Evolutionary conservation across 2,113 vertebrate species (phyloP).

Genomic region (Microcebus griseorufus): DNA sequence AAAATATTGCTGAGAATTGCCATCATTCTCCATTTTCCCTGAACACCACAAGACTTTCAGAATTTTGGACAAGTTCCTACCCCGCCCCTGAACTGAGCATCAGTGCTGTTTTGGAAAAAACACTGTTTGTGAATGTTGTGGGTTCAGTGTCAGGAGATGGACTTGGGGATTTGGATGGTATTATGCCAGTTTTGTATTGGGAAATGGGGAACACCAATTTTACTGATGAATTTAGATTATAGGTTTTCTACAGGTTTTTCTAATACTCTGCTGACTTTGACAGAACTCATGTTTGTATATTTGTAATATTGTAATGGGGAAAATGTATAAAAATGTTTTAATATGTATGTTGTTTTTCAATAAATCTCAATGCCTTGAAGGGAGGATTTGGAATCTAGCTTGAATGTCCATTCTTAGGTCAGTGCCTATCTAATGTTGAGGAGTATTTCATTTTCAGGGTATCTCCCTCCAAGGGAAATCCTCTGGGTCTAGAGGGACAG

Average conservation of each 20-base stretch:
- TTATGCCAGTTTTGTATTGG: not conserved
- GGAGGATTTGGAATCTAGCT: slow-evolving; percentile 69
- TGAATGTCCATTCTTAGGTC: slow-evolving; percentile 61
- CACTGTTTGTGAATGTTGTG: not conserved
- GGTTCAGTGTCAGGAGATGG: not conserved
- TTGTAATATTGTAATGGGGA: slow-evolving; percentile 73
- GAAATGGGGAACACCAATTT: not conserved
- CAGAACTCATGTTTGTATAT: slow-evolving; percentile 79
- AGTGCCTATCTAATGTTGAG: not conserved
- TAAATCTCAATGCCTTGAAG: slow-evolving; percentile 66
- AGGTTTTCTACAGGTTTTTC: slow-evolving; percentile 37
- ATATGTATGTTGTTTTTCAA: slow-evolving; percentile 81
- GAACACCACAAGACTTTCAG: not conserved
- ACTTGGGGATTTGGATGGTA: not conserved
- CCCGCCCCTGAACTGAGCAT: not conserved
- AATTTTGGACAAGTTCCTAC: not conserved
- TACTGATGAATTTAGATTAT: slow-evolving; percentile 35
- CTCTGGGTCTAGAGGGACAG: not conserved
- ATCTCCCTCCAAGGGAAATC: not conserved
- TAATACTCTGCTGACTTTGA: not conserved
- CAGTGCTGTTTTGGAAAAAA: slow-evolving; percentile 1
- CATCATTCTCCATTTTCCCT: not conserved
- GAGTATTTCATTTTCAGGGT: not conserved
- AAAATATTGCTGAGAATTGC: slow-evolving; percentile 38
- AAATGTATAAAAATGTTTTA: slow-evolving; percentile 78